Percentiles rank a stretch among this genome's conserved stretches.
phyloP scores from a whole-genome alignment of 2,797 vertebrate species.

The Anabas testudineus region DNA sequence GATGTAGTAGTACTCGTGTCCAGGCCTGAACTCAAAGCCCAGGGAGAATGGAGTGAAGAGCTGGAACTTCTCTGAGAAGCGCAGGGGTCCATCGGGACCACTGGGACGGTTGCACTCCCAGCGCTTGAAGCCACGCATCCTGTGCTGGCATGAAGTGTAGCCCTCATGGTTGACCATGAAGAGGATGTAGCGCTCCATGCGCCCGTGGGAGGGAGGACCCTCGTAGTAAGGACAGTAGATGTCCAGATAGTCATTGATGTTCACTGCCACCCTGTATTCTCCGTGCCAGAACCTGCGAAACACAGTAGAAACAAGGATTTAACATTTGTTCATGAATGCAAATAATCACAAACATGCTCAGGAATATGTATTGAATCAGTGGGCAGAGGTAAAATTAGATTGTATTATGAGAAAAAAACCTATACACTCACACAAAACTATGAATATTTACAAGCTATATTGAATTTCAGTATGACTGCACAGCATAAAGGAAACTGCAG shows the following conservation, averaged over 20 bases:
- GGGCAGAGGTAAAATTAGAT: conserved; percentile 24
- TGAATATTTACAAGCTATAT: conserved; percentile 58
- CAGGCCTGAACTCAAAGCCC: conserved; percentile 96
- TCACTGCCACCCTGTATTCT: conserved; percentile 95
- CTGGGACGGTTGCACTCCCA: conserved; percentile 97
- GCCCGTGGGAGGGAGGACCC: conserved; percentile 89
- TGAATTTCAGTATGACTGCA: conserved; percentile 56
- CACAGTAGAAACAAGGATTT: conserved; percentile 11
- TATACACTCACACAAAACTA: conserved; percentile 26
- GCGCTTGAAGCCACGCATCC: conserved; percentile 95
- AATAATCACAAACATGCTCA: conserved; percentile 12
- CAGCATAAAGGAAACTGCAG: conserved; percentile 23
- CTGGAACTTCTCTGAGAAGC: conserved; percentile 98
- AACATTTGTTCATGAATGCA: conserved; percentile 23
- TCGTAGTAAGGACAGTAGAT: conserved; percentile 98
- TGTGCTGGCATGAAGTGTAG: conserved; percentile 93
- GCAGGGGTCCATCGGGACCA: conserved; percentile 92
- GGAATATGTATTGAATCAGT: conserved; percentile 15
- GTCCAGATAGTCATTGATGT: conserved; percentile 98
- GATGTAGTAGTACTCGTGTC: conserved; percentile 98
- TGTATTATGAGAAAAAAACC: conserved; percentile 2
- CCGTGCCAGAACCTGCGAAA: conserved; percentile 89
- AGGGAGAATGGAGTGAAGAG: conserved; percentile 98
- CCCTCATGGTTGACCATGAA: conserved; percentile 98
- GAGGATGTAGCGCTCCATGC: conserved; percentile 94